Percentiles rank a stretch among this genome's conserved stretches.
Conservation (phyloP, 2,888 invertebrate genomes). For the Drosophila pullipes region DNA sequence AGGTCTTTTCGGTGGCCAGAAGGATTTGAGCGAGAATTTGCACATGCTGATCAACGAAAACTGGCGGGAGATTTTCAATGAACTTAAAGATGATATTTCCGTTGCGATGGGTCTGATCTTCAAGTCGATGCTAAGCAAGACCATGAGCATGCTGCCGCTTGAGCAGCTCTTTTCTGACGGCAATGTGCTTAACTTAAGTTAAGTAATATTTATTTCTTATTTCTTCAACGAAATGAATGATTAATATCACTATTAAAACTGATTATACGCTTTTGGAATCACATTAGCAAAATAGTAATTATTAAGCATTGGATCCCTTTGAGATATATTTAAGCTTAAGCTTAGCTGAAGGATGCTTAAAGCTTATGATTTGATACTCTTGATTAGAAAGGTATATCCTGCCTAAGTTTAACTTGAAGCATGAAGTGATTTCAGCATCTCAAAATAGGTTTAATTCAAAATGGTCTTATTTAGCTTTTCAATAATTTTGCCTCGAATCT, state of each 20-base stretch:
- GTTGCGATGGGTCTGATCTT: constrained; percentile 82
- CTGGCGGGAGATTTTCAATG: constrained; percentile 85
- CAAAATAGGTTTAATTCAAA: not conserved
- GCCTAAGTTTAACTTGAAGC: not conserved
- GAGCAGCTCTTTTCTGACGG: constrained; percentile 62
- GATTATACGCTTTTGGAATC: not conserved
- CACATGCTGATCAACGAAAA: constrained; percentile 85
- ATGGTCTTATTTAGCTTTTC: not conserved
- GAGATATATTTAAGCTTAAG: not conserved
- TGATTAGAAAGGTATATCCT: not conserved
- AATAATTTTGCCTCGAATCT: not conserved
- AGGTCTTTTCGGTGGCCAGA: constrained; percentile 86
- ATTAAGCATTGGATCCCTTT: not conserved
- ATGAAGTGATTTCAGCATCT: not conserved
- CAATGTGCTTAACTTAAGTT: not conserved
- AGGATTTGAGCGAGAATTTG: constrained; percentile 85
- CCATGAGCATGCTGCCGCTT: constrained; percentile 83
- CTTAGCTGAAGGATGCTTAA: not conserved
- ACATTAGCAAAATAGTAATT: not conserved
- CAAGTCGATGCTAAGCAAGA: constrained; percentile 78
- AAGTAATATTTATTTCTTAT: not conserved
- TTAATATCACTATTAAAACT: not conserved
- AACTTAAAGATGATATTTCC: constrained; percentile 83
- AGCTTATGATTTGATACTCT: not conserved
- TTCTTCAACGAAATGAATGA: not conserved